Percentiles rank a stretch among this genome's conserved stretches.
Conservation (phyloP, 2,888 invertebrate genomes). For the Drosophila pullipes region DNA sequence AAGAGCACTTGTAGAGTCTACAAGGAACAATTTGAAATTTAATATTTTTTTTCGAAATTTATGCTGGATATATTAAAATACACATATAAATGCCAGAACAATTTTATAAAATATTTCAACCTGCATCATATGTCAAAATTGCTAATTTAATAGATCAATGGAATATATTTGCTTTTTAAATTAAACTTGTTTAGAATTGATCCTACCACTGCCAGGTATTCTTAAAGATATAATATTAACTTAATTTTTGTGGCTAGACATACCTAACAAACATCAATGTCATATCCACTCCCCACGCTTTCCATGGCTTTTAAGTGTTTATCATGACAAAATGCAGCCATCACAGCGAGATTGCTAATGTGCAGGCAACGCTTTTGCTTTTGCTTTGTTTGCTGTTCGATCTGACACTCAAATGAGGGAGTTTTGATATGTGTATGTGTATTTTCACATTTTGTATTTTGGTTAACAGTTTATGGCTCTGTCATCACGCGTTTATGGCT, state of each 20-base stretch:
- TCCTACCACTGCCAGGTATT: too few relatives aligned
- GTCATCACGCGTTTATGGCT: conserved; percentile 59
- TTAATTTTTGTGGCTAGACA: conserved; percentile 4
- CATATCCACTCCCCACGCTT: background rate
- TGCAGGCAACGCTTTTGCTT: conserved; percentile 7
- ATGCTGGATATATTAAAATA: background rate
- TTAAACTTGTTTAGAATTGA: background rate
- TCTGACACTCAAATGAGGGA: conserved; percentile 3
- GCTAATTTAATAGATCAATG: background rate
- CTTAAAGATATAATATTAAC: background rate
- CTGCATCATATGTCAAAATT: background rate
- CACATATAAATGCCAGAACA: background rate
- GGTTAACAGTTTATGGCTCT: conserved; percentile 57
- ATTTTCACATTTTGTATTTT: conserved; percentile 37
- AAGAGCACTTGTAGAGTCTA: background rate
- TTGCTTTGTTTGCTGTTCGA: conserved; percentile 26
- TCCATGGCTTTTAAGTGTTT: conserved; percentile 10
- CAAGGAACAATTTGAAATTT: background rate
- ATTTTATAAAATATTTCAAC: background rate
- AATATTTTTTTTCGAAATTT: too few relatives aligned
- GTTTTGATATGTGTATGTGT: background rate
- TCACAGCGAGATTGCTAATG: conserved; percentile 39
- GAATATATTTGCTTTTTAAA: background rate
- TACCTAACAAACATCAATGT: background rate
- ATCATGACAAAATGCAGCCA: conserved; percentile 24